Conservation (phyloP, 2,797 vertebrate genomes). For the Huso huso region DNA sequence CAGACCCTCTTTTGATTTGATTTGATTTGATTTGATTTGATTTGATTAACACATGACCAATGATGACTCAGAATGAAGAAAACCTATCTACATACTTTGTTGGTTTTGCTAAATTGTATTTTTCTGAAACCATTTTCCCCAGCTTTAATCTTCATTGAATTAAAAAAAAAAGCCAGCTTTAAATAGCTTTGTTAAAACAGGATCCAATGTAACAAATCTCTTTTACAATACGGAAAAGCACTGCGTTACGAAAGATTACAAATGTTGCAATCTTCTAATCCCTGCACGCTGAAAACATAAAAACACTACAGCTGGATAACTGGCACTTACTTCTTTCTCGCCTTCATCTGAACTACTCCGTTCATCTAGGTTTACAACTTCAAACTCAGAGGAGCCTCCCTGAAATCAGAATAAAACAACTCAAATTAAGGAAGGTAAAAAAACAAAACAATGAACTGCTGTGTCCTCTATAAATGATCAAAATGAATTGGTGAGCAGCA, state of each 20-base stretch:
- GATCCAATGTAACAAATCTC: not conserved
- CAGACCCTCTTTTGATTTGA: too few species aligned
- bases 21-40: too few species aligned
- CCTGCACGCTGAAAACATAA: not conserved
- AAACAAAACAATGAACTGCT: not conserved
- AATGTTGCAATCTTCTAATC: not conserved
- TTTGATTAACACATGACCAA: too few species aligned
- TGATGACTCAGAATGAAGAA: too few species aligned
- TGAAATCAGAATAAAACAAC: conserved; percentile 31
- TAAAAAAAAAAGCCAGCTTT: too few species aligned
- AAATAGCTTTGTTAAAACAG: not conserved
- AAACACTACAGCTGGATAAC: not conserved
- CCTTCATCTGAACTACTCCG: conserved; percentile 42
- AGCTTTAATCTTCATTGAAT: too few species aligned
- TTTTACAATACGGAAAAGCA: not conserved
- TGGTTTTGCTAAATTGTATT: too few species aligned
- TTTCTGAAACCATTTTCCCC: too few species aligned
- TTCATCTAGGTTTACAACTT: conserved; percentile 65
- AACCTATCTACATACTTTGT: too few species aligned
- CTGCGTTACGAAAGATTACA: not conserved
- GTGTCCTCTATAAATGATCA: conserved; percentile 21
- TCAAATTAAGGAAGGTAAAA: conserved; percentile 12
- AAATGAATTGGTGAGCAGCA: conserved; percentile 1
- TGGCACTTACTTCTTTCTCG: conserved; percentile 51
- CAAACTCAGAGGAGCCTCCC: conserved; percentile 79